Evolutionary conservation across 2,797 vertebrate genomes (phyloP).

Genomic region (Heliangelus exortis): DNA sequence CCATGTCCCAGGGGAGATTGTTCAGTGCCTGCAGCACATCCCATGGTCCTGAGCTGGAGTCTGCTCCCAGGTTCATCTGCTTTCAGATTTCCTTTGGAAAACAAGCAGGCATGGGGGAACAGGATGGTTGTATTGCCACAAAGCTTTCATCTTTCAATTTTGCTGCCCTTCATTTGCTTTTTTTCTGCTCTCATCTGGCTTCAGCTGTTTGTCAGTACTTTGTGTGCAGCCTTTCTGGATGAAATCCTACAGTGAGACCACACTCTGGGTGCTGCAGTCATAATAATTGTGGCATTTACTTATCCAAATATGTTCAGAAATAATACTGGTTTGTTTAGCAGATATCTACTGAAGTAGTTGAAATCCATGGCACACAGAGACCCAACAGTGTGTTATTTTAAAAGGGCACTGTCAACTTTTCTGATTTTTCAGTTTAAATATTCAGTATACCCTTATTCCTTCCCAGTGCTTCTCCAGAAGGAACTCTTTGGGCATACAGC

Average conservation of each 20-base stretch:
- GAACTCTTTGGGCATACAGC: neutral
- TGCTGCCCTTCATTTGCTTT: neutral
- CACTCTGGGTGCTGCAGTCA: neutral
- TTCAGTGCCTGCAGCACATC: neutral
- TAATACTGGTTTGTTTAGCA: neutral
- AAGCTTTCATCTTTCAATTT: slow-evolving; percentile 48
- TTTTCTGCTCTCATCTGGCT: slow-evolving; percentile 12
- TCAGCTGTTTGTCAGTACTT: neutral
- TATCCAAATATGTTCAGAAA: neutral
- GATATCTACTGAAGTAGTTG: neutral
- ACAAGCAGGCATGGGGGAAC: neutral
- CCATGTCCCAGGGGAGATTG: neutral
- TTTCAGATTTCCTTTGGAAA: slow-evolving; percentile 29
- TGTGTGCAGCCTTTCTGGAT: neutral
- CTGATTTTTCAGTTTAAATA: neutral
- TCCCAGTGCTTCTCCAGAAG: neutral
- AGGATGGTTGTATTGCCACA: neutral
- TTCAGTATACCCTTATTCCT: neutral
- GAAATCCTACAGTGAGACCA: neutral
- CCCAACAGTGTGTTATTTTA: neutral
- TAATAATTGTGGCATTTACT: slow-evolving; percentile 17
- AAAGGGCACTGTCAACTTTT: neutral
- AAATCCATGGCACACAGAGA: neutral
- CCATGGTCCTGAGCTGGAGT: neutral
- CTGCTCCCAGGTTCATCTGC: neutral